Base-by-base conservation (phyloP, 2,113 vertebrate species). In the Uria aalge region DNA sequence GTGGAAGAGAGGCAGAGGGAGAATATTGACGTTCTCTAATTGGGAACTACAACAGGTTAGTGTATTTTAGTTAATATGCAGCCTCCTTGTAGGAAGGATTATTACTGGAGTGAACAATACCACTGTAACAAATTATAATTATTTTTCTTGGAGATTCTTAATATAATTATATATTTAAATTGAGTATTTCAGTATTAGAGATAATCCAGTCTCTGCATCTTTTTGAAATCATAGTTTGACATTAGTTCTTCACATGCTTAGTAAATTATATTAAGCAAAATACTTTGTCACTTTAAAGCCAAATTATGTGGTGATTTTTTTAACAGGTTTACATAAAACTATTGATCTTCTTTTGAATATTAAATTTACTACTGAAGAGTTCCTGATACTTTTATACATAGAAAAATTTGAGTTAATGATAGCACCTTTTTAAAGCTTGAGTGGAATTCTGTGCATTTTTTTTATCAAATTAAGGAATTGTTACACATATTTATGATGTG, bases 211-310 rank as follows among this genome's bases (percentile, higher is more conserved):
- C 78, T 90, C 73, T 73, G 40, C 40, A 79, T 83, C 68, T 82
- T 92, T 72, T 85, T 89, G 73, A 90, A 92, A 82, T 34, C 5
- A 2, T 67, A 92, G 71, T 47, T 93, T 40, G 34, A 60, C 0
- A 0, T 85, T 92, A 85, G 12, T 87, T 94, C 50, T 89, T 95
- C 63, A 67, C 47, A 50, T 76, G 77, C 47, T 72, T 96, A 55
- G 83, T 96, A 92, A 94, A 69, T 93, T 91, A 71, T 64, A 90
- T 88, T 92, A 87, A 86, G 69, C 55, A 59, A 87, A 90, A 81
- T 73, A 79, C 78, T 89, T 91, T 62, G 88, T 96, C 94, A 96
- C 95, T 95, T 97, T 95, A 94, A 96, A 87, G 87, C 88, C 83
- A 96, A 85, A 93, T 86, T 62, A 40, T 40, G 4, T 79, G 88